Evolutionary conservation across 2,797 vertebrate species (phyloP).

Genomic region (Sciurus vulgaris): DNA sequence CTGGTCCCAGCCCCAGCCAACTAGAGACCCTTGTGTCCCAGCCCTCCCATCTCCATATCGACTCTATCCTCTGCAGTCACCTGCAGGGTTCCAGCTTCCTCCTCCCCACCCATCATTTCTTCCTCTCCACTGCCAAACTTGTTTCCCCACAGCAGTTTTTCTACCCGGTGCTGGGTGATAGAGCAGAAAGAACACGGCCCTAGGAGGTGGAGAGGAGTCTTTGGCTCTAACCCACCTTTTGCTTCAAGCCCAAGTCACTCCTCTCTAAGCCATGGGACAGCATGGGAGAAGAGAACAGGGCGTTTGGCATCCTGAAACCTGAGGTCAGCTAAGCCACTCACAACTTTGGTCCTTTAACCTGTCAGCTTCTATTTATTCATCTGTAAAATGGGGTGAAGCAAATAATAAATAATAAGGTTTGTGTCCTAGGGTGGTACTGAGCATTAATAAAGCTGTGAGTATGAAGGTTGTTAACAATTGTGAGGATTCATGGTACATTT

Average conservation of each 20-base stretch:
- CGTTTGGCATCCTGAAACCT: not conserved
- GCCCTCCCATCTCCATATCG: slow-evolving; percentile 46
- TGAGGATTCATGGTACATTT: not conserved
- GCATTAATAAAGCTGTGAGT: not conserved
- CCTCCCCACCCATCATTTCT: slow-evolving; percentile 28
- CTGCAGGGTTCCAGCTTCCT: not conserved
- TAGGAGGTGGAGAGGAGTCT: not conserved
- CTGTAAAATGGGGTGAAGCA: slow-evolving; percentile 2
- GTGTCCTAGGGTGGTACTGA: not conserved
- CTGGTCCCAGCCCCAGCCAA: slow-evolving; percentile 7
- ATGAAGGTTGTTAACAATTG: not conserved
- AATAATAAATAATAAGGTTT: not conserved
- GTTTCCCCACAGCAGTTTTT: slow-evolving; percentile 69
- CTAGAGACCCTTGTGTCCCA: slow-evolving; percentile 63
- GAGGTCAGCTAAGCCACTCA: not conserved
- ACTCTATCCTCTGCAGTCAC: slow-evolving; percentile 51
- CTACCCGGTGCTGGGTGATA: slow-evolving; percentile 40
- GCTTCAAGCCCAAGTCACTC: not conserved
- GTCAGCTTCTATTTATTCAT: not conserved
- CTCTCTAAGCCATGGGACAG: not conserved
- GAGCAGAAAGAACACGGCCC: slow-evolving; percentile 72
- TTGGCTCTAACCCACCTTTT: not conserved
- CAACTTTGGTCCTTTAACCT: not conserved
- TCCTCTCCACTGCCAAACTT: slow-evolving; percentile 65
- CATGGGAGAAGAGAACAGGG: not conserved